Conservation (phyloP, 2,888 invertebrate species). For the Synergus umbraculus region DNA sequence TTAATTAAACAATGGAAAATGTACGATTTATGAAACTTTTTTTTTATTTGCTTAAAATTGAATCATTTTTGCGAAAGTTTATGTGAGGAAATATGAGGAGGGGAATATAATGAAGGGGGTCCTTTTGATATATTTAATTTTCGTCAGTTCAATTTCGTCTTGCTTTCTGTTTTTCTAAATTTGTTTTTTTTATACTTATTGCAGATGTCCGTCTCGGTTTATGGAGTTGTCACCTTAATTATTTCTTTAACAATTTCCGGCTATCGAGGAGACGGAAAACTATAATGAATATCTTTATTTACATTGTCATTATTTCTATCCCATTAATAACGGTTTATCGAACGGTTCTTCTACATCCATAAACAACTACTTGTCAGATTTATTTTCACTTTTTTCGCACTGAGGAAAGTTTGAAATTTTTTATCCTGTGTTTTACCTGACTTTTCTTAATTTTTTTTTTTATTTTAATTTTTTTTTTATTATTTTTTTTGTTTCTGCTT, state of each 20-base stretch:
- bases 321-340: constrained; percentile 21
- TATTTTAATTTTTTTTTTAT: neutral
- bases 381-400: neutral
- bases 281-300: constrained; percentile 16
- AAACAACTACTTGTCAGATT: neutral
- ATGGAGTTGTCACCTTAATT: constrained; percentile 1
- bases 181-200: constrained; percentile 10
- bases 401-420: neutral
- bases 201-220: neutral
- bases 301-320: constrained; percentile 18
- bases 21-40: no score
- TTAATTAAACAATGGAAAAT: no score
- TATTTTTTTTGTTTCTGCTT: neutral
- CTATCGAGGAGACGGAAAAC: neutral
- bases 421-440: neutral
- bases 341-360: constrained; percentile 15
- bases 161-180: neutral
- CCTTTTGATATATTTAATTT: neutral
- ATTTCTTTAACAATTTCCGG: constrained; percentile 5
- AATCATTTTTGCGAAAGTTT: no score
- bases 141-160: neutral
- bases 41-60: no score
- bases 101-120: neutral
- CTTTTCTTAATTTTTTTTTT: neutral
- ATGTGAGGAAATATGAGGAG: no score